phyloP scores from a whole-genome alignment of 1,140 invertebrate species.

The Notospermus geniculatus region DNA sequence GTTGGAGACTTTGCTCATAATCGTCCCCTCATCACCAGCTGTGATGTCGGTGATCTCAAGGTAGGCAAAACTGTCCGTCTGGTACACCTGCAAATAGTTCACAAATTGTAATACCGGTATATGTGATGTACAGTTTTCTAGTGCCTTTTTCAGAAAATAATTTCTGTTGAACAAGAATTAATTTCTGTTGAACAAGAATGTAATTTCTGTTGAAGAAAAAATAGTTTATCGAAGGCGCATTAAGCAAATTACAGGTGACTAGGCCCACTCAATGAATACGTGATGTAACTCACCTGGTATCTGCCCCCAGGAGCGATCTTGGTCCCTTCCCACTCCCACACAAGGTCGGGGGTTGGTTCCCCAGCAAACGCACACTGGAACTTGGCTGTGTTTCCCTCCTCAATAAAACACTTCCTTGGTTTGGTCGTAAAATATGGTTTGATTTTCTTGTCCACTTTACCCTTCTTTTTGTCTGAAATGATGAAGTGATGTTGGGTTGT shows the following conservation, averaged over 20 bases:
- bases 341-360: constrained; percentile 28
- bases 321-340: constrained; percentile 41
- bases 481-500: no score
- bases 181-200: no score
- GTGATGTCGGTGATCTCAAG: constrained; percentile 78
- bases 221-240: no score
- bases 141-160: no score
- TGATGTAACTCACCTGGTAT: constrained; percentile 32
- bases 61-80: constrained; percentile 34
- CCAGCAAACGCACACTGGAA: constrained; percentile 50
- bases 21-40: constrained; percentile 89
- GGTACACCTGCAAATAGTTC: no score
- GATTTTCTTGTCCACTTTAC: constrained; percentile 20
- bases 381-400: constrained; percentile 43
- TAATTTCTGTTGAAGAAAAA: no score
- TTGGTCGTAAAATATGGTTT: constrained; percentile 48
- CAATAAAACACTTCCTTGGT: constrained; percentile 44
- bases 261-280: neutral
- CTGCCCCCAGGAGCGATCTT: constrained; percentile 26
- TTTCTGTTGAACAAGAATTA: no score
- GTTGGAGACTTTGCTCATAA: constrained; percentile 88
- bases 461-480: neutral
- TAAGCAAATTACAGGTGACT: no score
- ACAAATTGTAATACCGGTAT: no score
- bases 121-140: no score